Percentiles rank a stretch among this genome's conserved stretches.
Evolutionary conservation across 1,140 invertebrate species (phyloP).

Genomic region (Drosophila sproati): DNA sequence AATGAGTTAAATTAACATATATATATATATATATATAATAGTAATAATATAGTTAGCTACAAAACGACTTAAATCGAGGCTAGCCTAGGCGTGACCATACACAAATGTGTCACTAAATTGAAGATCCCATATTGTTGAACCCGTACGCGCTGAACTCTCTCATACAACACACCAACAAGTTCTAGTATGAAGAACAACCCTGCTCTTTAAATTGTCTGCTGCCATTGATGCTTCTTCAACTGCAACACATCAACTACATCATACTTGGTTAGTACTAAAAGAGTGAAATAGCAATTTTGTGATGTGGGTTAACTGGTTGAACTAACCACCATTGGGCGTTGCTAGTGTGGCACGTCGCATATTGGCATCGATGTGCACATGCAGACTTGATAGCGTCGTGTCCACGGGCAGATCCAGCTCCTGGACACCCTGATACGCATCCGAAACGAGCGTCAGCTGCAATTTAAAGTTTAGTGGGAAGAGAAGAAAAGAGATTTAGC

Average conservation of each 20-base stretch:
- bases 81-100: slow-evolving; percentile 31
- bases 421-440: slow-evolving; percentile 72
- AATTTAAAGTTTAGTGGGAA: slow-evolving; percentile 9
- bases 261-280: slow-evolving; percentile 37
- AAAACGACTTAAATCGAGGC: slow-evolving; percentile 35
- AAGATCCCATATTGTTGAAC: slow-evolving; percentile 44
- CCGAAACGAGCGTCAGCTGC: slow-evolving; percentile 77
- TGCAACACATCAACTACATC: slow-evolving; percentile 1
- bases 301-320: slow-evolving; percentile 31
- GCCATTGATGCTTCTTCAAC: slow-evolving; percentile 8
- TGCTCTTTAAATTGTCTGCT: slow-evolving; percentile 11
- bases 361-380: slow-evolving; percentile 79
- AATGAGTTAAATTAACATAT: slow-evolving; percentile 41
- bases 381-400: slow-evolving; percentile 77
- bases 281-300: slow-evolving; percentile 32
- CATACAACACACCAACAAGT: slow-evolving; percentile 28
- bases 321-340: slow-evolving; percentile 84
- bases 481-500: slow-evolving; percentile 3
- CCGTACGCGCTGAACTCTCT: slow-evolving; percentile 33
- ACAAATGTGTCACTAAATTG: slow-evolving; percentile 30
- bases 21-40: slow-evolving; percentile 10
- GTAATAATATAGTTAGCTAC: slow-evolving; percentile 35
- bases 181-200: slow-evolving; percentile 27
- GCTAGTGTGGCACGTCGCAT: slow-evolving; percentile 78
- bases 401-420: slow-evolving; percentile 80